Evolutionary conservation across 2,797 vertebrate species (phyloP).

Genomic region (Sarcophilus harrisii): DNA sequence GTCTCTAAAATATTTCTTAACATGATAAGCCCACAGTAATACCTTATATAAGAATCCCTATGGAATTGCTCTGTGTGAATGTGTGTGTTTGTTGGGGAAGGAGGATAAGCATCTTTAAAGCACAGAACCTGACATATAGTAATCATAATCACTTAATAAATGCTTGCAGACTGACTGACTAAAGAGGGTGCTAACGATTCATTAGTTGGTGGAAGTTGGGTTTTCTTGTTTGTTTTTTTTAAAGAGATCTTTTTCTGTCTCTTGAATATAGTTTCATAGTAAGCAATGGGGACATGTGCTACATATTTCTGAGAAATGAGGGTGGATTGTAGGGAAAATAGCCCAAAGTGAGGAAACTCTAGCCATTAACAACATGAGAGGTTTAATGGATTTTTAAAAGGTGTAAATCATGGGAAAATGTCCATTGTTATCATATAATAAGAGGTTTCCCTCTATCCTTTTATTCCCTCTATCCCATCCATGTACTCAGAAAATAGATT

Average conservation of each 20-base stretch:
- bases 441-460: conserved; percentile 18
- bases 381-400: conserved; percentile 65
- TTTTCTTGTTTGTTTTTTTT: conserved; percentile 16
- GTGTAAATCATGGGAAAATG: conserved; percentile 57
- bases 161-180: background rate
- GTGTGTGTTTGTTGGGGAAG: background rate
- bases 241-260: conserved; percentile 32
- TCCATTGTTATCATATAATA: conserved; percentile 63
- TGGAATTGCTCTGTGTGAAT: background rate
- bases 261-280: conserved; percentile 26
- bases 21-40: conserved; percentile 9
- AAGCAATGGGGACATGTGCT: conserved; percentile 52
- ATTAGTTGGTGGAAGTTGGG: background rate
- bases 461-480: conserved; percentile 15
- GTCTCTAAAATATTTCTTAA: conserved; percentile 9
- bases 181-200: conserved; percentile 39
- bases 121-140: background rate
- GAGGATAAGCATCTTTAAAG: background rate
- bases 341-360: conserved; percentile 54
- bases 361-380: conserved; percentile 50
- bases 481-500: conserved; percentile 57
- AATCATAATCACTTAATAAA: conserved; percentile 6
- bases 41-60: conserved; percentile 16
- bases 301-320: conserved; percentile 60
- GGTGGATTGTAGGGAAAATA: conserved; percentile 58